phyloP scores from a whole-genome alignment of 2,888 invertebrate genomes.

The Erebia ligea region DNA sequence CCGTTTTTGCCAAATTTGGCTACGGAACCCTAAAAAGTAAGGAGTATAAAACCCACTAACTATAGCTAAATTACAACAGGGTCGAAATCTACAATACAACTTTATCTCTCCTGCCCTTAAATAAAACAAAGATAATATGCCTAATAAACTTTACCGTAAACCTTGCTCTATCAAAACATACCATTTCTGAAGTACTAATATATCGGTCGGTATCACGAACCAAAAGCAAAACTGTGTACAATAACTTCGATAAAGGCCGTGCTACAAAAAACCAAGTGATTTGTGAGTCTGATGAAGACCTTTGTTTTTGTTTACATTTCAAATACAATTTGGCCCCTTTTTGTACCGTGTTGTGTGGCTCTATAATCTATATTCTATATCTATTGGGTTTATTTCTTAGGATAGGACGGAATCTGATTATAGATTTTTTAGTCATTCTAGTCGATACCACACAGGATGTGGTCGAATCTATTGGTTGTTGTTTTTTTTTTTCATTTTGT shows the following conservation, averaged over 20 bases:
- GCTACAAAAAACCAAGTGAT: slow-evolving; percentile 63
- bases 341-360: slow-evolving; percentile 28
- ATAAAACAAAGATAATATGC: not conserved
- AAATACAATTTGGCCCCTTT: slow-evolving; percentile 35
- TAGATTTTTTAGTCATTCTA: not conserved
- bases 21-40: too few relatives aligned
- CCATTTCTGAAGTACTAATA: not conserved
- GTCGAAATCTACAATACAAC: not conserved
- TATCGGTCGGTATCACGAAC: slow-evolving; percentile 27
- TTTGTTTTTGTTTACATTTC: slow-evolving; percentile 61
- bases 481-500: not conserved
- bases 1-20: too few relatives aligned
- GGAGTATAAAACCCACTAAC: not conserved
- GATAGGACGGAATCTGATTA: slow-evolving; percentile 11
- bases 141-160: not conserved
- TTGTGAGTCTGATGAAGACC: slow-evolving; percentile 69
- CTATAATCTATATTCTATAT: not conserved
- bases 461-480: not conserved
- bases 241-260: slow-evolving; percentile 46
- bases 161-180: not conserved
- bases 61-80: not conserved
- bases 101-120: not conserved
- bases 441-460: not conserved
- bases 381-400: slow-evolving; percentile 2
- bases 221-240: slow-evolving; percentile 52